Base-by-base conservation (phyloP, 2,113 vertebrate species). In the Actinemys pallida region DNA sequence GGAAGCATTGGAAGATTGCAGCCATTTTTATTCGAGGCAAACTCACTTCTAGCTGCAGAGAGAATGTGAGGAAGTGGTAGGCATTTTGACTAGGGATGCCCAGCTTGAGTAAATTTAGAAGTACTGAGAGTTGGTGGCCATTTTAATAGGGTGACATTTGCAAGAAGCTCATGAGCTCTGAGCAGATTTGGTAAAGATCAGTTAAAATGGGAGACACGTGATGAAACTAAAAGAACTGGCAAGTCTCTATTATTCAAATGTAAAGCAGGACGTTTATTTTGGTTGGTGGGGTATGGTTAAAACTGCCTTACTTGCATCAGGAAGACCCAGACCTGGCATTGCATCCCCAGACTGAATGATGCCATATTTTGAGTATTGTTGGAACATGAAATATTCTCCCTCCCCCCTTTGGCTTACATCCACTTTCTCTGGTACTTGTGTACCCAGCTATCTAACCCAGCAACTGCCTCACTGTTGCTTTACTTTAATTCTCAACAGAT, bases 321-420 rank as follows among this genome's bases (percentile, higher is more conserved):
- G 50, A 50, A 45, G 20, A 75, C n/a, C n/a, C 8, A 75, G 22
- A 27, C 8, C 19, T 49, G 76, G 27, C 45, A 3, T 25, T 17
- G 2, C 31, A 0, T 54, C 5, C 1, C 22, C 39, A 4, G 22
- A 31, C 65, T 22, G 27, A 35, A 20, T 42, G 11, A 76, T 76
- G 45, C 22, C 45, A 76, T 76, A 42, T 42, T 75, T 42, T 75
- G 19, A 42, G 8, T 65, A 69, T 69, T 69, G 65, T 69, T 69
- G 35, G 17, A 39, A n/a, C 3, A 27, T 27, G 42, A 22, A 76
- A 25, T 47, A 25, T 76, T 76, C 11, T 24, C 22, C 17, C 75
- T 24, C 27, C 2, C 7, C 42, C 24, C 27, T 76, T 27, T 45
- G 42, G 42, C 75, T 27, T 45, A 45, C 12, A 76, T 76, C 22